A percentile compares a stretch with the other conserved stretches of the same genome.
phyloP scores from a whole-genome alignment of 2,888 invertebrate species.

The Cyaniris semiargus region DNA sequence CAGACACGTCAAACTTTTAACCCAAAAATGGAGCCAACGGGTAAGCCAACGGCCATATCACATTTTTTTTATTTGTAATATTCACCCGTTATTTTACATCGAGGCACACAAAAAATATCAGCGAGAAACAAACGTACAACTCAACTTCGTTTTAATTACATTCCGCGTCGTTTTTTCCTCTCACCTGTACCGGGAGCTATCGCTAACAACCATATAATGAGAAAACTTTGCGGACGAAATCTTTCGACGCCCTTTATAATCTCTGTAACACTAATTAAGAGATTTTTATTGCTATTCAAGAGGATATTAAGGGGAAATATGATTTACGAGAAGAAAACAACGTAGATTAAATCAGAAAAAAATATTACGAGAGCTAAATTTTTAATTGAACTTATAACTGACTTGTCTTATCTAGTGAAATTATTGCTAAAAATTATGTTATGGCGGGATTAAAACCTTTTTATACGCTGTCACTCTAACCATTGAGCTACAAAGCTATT shows the following conservation, averaged over 20 bases:
- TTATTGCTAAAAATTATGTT: no score
- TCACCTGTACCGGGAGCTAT: slow-evolving; percentile 51
- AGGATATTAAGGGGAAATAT: not conserved
- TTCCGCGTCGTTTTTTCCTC: slow-evolving; percentile 52
- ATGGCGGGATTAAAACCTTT: not conserved
- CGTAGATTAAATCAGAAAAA: not conserved
- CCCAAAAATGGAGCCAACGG: no score
- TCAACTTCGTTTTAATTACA: slow-evolving; percentile 62
- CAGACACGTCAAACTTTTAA: no score
- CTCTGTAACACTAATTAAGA: slow-evolving; percentile 31
- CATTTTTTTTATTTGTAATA: no score
- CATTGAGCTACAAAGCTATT: not conserved
- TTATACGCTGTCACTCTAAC: not conserved
- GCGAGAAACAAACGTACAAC: slow-evolving; percentile 42
- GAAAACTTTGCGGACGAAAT: slow-evolving; percentile 54
- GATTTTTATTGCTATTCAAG: slow-evolving; percentile 11
- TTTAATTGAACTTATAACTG: not conserved
- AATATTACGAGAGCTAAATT: not conserved
- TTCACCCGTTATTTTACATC: not conserved
- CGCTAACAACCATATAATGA: slow-evolving; percentile 60
- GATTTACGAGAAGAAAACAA: not conserved
- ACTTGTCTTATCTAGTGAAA: not conserved
- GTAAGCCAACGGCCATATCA: no score
- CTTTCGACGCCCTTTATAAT: slow-evolving; percentile 27
- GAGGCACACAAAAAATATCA: slow-evolving; percentile 23